These are phyloP conservation scores for Helicolenus hilgendorfi DNA, from an alignment of 2,797 vertebrate species.

Conservation along the genomic window DNA sequence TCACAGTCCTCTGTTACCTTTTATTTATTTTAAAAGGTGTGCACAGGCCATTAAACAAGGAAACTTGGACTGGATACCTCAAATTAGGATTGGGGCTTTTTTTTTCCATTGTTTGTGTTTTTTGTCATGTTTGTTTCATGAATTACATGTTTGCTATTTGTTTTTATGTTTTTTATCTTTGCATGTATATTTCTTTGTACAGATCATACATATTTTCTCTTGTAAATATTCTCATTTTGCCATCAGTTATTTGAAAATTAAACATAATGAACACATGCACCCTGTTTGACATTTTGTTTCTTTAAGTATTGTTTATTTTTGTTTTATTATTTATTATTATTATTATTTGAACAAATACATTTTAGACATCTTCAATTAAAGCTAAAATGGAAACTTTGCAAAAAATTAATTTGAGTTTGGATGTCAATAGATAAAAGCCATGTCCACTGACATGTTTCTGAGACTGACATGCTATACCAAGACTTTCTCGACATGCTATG, in stretches of 20 bases:
- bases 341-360: background rate
- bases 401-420: background rate
- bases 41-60: conserved; percentile 71
- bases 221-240: conserved; percentile 98
- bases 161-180: conserved; percentile 89
- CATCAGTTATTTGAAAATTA: conserved; percentile 98
- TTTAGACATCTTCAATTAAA: background rate
- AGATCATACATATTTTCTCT: conserved; percentile 93
- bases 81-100: conserved; percentile 72
- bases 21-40: conserved; percentile 74
- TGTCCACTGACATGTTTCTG: background rate
- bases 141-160: conserved; percentile 77
- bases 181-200: conserved; percentile 99
- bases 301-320: background rate
- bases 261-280: conserved; percentile 93
- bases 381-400: background rate
- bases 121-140: conserved; percentile 82
- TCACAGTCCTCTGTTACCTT: conserved; percentile 41
- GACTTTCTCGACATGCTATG: background rate
- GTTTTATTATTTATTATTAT: conserved; percentile 29
- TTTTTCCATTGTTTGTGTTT: conserved; percentile 24
- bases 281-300: conserved; percentile 49
- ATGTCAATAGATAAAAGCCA: background rate
- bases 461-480: background rate
- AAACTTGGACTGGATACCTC: conserved; percentile 92